These are phyloP conservation scores for Enteromius unitaeniatus DNA, from an alignment of 2,797 vertebrate genomes.

Conservation along the genomic window DNA sequence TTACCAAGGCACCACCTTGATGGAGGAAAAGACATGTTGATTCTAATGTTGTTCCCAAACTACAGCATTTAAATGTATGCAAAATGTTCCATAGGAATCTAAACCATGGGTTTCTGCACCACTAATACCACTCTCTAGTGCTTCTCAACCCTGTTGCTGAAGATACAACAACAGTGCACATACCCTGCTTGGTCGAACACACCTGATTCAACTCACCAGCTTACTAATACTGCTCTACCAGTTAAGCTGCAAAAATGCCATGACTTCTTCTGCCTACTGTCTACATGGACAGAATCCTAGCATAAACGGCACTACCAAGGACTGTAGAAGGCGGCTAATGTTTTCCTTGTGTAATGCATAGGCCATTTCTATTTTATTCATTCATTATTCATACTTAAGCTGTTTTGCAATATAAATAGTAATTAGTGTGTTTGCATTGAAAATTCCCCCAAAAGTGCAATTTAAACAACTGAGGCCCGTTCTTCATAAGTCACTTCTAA, in stretches of 20 bases:
- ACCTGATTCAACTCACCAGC: background rate
- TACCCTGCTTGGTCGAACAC: background rate
- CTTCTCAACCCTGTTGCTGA: background rate
- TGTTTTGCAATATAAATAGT: too few species aligned
- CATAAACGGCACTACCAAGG: background rate
- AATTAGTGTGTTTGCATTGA: too few species aligned
- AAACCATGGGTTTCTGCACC: background rate
- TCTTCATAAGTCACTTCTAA: too few species aligned
- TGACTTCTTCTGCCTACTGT: background rate
- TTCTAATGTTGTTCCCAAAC: background rate
- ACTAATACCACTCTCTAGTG: background rate
- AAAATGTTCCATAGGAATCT: background rate
- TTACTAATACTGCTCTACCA: background rate
- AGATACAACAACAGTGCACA: background rate
- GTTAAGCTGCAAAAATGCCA: background rate
- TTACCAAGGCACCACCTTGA: slow-evolving; percentile 78
- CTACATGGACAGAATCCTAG: background rate
- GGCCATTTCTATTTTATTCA: background rate
- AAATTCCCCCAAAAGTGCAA: too few species aligned
- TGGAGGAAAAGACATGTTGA: slow-evolving; percentile 7
- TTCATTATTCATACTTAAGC: too few species aligned
- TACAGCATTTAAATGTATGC: background rate
- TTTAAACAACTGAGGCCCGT: too few species aligned
- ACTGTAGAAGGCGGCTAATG: background rate
- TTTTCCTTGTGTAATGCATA: background rate